These are phyloP conservation scores for Promerops cafer DNA, from an alignment of 2,113 vertebrate genomes.

Conservation along the genomic window DNA sequence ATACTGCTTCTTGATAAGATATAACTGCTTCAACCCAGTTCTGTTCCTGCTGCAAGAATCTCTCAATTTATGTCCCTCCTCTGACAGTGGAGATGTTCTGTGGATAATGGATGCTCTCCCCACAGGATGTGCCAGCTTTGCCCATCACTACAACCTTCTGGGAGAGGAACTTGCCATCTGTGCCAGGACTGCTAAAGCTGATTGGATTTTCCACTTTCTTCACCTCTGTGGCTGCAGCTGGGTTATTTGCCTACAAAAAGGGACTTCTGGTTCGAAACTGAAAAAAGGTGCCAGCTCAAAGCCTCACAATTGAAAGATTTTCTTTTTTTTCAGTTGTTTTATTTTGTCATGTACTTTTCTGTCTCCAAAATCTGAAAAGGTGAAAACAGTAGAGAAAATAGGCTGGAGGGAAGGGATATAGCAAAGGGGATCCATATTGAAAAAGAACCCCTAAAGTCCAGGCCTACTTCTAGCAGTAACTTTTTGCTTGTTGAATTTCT, in stretches of 20 bases:
- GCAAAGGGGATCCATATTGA: background rate
- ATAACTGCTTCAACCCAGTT: background rate
- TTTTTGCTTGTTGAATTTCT: background rate
- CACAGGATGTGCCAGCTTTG: constrained; percentile 83
- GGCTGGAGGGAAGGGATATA: background rate
- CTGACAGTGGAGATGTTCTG: background rate
- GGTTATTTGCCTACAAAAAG: constrained; percentile 80
- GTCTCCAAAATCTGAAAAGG: background rate
- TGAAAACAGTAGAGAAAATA: background rate
- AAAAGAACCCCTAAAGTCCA: background rate
- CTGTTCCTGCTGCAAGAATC: background rate
- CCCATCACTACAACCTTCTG: constrained; percentile 85
- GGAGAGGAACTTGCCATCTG: constrained; percentile 90
- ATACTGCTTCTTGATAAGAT: background rate
- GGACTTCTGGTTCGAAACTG: constrained; percentile 72
- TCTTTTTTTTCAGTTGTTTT: background rate
- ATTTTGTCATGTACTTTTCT: background rate
- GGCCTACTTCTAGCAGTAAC: background rate
- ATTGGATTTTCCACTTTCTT: constrained; percentile 79
- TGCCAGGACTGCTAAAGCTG: constrained; percentile 83
- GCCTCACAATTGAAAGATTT: background rate
- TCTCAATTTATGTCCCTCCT: background rate
- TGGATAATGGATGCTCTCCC: constrained; percentile 33
- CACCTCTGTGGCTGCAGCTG: constrained; percentile 66
- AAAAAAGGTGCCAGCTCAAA: background rate